These are phyloP conservation scores for Nothocercus julius DNA, from an alignment of 2,113 vertebrate genomes.

Conservation along the genomic window DNA sequence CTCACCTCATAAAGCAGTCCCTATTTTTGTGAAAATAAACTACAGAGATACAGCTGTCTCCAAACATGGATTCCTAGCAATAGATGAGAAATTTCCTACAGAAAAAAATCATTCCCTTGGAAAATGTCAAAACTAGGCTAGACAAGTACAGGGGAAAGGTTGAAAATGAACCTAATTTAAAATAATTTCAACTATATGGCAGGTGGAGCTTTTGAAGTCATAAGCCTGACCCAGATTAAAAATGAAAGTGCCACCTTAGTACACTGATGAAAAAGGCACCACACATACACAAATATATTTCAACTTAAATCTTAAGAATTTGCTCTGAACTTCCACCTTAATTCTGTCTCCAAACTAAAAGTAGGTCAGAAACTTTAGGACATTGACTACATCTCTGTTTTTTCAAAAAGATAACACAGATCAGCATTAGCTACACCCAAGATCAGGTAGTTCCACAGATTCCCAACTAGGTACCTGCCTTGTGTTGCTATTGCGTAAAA, in stretches of 20 bases:
- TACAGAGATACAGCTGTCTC: neutral
- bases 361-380: neutral
- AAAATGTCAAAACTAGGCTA: neutral
- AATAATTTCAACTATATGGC: neutral
- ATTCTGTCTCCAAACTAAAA: neutral
- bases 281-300: neutral
- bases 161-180: neutral
- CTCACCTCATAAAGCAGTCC: neutral
- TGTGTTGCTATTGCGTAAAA: neutral
- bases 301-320: neutral
- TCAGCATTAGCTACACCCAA: neutral
- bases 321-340: neutral
- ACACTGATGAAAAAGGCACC: neutral
- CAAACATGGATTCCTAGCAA: neutral
- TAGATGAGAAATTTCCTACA: neutral
- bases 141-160: rapidly evolving
- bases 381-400: neutral
- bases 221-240: neutral
- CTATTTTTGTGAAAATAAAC: neutral
- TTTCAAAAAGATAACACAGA: neutral
- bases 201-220: neutral
- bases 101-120: neutral
- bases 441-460: neutral
- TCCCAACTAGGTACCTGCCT: neutral
- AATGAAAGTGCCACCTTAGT: rapidly evolving